A percentile compares a stretch with the other conserved stretches of the same genome.
Evolutionary conservation across 2,113 vertebrate genomes (phyloP).

Genomic region (Psittacula cyanocephala): DNA sequence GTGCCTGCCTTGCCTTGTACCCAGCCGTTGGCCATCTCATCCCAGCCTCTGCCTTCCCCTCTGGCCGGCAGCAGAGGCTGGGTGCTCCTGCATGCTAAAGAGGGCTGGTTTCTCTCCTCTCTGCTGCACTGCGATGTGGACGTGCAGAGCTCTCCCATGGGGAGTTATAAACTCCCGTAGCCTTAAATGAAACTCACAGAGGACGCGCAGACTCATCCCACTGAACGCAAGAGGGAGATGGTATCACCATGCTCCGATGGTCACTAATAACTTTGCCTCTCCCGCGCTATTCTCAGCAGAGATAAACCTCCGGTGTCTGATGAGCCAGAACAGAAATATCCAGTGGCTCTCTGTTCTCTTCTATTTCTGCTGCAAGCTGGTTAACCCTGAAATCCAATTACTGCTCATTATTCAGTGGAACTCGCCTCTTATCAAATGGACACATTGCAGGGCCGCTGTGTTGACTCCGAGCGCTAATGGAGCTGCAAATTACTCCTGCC

Average conservation of each 20-base stretch:
- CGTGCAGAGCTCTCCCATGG: fast-evolving
- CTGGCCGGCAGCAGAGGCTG: fast-evolving
- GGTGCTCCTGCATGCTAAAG: neutral
- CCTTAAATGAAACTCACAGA: constrained; percentile 34
- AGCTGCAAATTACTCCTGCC: constrained; percentile 48
- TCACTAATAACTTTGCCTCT: constrained; percentile 69
- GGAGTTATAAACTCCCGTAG: neutral
- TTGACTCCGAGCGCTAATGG: neutral
- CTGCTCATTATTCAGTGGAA: constrained; percentile 69
- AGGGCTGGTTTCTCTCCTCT: neutral
- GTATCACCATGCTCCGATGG: constrained; percentile 56
- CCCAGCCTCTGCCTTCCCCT: neutral
- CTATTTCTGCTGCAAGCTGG: constrained; percentile 57
- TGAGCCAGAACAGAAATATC: constrained; percentile 70
- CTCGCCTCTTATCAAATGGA: constrained; percentile 49
- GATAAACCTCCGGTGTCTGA: constrained; percentile 67
- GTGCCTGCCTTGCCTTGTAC: neutral
- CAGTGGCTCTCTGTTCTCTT: constrained; percentile 52
- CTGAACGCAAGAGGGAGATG: constrained; percentile 31
- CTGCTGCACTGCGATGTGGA: neutral
- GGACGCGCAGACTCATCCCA: neutral
- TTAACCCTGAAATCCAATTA: constrained; percentile 76
- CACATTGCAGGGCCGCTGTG: neutral
- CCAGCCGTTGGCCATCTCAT: neutral
- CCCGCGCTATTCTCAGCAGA: constrained; percentile 60